These are phyloP conservation scores for Esox niger DNA, from an alignment of 2,113 vertebrate genomes.

Conservation along the genomic window DNA sequence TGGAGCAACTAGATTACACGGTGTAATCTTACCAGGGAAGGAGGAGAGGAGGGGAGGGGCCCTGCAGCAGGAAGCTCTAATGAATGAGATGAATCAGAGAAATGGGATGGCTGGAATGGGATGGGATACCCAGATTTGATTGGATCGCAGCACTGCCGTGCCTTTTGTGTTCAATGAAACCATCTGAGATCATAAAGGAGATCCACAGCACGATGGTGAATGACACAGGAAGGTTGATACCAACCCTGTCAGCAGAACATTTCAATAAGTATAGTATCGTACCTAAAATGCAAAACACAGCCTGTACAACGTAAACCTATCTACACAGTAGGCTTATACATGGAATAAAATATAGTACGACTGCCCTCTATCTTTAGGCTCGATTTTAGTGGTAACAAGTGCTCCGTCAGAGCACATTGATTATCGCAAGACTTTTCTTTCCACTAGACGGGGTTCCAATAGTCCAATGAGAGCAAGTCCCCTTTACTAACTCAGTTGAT, in stretches of 20 bases:
- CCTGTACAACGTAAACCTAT: too few relatives aligned
- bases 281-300: too few relatives aligned
- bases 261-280: background rate
- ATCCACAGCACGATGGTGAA: background rate
- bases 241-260: background rate
- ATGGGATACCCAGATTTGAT: slow-evolving; percentile 1
- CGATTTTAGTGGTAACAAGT: too few relatives aligned
- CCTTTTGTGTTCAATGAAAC: slow-evolving; percentile 25
- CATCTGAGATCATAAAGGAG: slow-evolving; percentile 19
- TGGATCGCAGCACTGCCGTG: slow-evolving; percentile 1
- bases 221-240: background rate
- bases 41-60: slow-evolving; percentile 11
- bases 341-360: too few relatives aligned
- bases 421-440: too few relatives aligned
- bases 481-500: too few relatives aligned
- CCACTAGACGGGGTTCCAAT: too few relatives aligned
- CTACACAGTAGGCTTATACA: too few relatives aligned
- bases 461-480: too few relatives aligned
- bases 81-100: slow-evolving; percentile 56
- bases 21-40: slow-evolving; percentile 51
- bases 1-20: slow-evolving; percentile 58
- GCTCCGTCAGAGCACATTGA: too few relatives aligned
- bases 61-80: slow-evolving; percentile 29
- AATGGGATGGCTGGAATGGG: slow-evolving; percentile 36
- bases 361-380: too few relatives aligned